phyloP scores from a whole-genome alignment of 2,113 vertebrate genomes.

The Corvus hawaiiensis region DNA sequence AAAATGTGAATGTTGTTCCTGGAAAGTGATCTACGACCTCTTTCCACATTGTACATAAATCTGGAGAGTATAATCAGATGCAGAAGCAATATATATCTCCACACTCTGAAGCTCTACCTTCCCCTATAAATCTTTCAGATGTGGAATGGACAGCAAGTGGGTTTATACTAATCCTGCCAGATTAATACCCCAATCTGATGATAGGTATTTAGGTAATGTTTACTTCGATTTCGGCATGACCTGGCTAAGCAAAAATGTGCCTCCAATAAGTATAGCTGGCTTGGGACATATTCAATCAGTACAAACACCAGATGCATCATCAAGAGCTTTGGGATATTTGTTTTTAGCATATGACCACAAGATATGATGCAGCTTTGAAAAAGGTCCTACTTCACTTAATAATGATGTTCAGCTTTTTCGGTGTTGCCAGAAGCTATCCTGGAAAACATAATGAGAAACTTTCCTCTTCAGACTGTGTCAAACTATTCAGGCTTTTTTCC shows the following conservation, averaged over 20 bases:
- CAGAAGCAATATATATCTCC: constrained; percentile 49
- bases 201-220: not conserved
- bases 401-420: constrained; percentile 34
- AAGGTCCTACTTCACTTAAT: constrained; percentile 50
- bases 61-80: constrained; percentile 65
- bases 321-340: constrained; percentile 36
- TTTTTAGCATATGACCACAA: constrained; percentile 46
- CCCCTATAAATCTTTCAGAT: constrained; percentile 9
- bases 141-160: not conserved
- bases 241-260: constrained; percentile 50
- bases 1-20: constrained; percentile 59
- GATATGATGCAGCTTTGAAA: constrained; percentile 22
- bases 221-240: constrained; percentile 40
- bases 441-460: not conserved
- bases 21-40: constrained; percentile 48
- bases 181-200: not conserved
- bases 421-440: not conserved
- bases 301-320: constrained; percentile 42
- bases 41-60: constrained; percentile 56
- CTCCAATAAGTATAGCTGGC: constrained; percentile 37
- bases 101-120: constrained; percentile 24
- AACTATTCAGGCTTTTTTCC: not conserved
- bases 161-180: not conserved
- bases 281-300: constrained; percentile 37
- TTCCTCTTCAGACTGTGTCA: not conserved